Conservation (phyloP, 2,888 invertebrate genomes). For the Euplexia lucipara region DNA sequence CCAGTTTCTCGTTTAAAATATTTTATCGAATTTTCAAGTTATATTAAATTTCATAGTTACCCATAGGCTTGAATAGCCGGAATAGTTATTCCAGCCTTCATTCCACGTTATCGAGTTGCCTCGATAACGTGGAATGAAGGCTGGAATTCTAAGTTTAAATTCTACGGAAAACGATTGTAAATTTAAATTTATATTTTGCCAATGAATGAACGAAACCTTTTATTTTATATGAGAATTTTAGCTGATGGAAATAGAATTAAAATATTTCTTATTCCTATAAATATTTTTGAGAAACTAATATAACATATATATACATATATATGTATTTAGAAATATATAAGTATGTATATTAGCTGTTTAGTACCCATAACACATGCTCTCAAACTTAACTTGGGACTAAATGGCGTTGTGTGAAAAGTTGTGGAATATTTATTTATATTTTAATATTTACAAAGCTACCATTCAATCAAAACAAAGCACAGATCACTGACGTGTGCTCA, state of each 20-base stretch:
- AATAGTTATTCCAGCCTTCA: conserved; percentile 21
- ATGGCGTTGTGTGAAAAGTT: too few relatives aligned
- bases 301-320: too few relatives aligned
- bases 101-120: background rate
- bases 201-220: conserved; percentile 10
- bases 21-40: conserved; percentile 8
- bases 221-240: conserved; percentile 13
- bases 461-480: too few relatives aligned
- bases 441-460: too few relatives aligned
- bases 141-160: conserved; percentile 39
- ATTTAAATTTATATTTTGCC: conserved; percentile 15
- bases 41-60: conserved; percentile 26
- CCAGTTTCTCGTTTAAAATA: conserved; percentile 1
- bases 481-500: too few relatives aligned
- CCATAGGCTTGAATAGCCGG: conserved; percentile 8
- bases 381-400: too few relatives aligned
- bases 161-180: conserved; percentile 8
- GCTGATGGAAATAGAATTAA: background rate
- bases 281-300: conserved; percentile 11
- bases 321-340: too few relatives aligned
- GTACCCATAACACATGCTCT: too few relatives aligned
- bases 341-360: too few relatives aligned
- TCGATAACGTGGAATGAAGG: too few relatives aligned
- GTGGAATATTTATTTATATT: too few relatives aligned
- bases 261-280: conserved; percentile 1